Conservation (phyloP, 2,888 invertebrate genomes). For the Diarsia dahlii region DNA sequence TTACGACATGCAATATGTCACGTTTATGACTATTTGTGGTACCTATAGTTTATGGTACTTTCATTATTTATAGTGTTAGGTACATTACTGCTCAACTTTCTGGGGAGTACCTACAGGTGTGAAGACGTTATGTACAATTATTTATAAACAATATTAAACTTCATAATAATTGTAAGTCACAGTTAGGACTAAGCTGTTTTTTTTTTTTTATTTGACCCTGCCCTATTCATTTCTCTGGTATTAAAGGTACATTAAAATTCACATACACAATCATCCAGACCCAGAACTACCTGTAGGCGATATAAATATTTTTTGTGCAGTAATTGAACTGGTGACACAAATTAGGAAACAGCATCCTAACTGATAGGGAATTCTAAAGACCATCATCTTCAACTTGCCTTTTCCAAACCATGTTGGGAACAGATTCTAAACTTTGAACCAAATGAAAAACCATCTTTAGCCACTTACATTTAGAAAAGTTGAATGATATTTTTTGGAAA, state of each 20-base stretch:
- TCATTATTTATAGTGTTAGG: not conserved
- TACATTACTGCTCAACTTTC: not conserved
- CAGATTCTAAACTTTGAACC: not conserved
- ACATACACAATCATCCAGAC: not conserved
- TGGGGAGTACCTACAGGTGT: not conserved
- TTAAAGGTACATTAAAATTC: too few species aligned
- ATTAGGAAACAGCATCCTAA: not conserved
- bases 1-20: slow-evolving; percentile 55
- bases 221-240: too few species aligned
- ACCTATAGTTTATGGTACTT: not conserved
- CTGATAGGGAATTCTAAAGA: not conserved
- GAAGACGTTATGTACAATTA: not conserved
- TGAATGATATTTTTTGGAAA: not conserved
- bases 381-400: not conserved
- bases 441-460: not conserved
- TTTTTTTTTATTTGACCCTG: too few species aligned
- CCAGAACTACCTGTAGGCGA: not conserved
- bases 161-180: not conserved
- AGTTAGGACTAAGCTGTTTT: too few species aligned
- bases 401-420: not conserved
- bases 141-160: not conserved
- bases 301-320: not conserved
- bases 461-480: not conserved
- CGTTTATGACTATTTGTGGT: slow-evolving; percentile 5
- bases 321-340: not conserved